Evolutionary conservation across 2,888 invertebrate genomes (phyloP).

Genomic region (Acanthosoma haemorrhoidale): DNA sequence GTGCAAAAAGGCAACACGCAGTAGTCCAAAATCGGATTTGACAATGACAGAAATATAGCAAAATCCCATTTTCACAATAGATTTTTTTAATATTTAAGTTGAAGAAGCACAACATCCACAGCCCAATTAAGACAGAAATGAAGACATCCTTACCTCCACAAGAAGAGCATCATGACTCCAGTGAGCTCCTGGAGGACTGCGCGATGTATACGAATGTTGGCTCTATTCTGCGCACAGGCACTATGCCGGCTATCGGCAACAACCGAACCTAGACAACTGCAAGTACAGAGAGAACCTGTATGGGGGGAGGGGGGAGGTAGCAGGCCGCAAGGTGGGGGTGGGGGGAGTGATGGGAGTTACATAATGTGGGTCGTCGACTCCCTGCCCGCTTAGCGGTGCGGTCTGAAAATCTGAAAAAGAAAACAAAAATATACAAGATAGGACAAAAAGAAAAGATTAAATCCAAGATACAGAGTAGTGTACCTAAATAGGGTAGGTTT

Average conservation of each 20-base stretch:
- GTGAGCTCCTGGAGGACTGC: neutral
- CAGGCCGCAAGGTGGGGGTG: no score
- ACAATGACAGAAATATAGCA: no score
- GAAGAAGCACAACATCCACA: no score
- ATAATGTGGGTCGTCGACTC: neutral
- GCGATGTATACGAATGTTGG: neutral
- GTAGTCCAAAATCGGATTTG: no score
- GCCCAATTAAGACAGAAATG: neutral
- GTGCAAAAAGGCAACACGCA: no score
- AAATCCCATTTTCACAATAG: no score
- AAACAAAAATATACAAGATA: neutral
- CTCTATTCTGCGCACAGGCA: neutral
- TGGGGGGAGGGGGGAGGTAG: no score
- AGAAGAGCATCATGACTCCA: conserved; percentile 4
- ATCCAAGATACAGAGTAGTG: no score
- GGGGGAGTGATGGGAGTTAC: neutral
- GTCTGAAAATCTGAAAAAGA: neutral
- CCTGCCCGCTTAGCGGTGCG: no score
- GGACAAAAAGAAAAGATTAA: no score
- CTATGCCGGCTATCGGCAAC: neutral
- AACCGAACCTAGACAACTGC: neutral
- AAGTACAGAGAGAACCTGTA: neutral
- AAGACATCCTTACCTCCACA: conserved; percentile 10
- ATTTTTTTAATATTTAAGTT: no score
- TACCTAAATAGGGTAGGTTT: no score